Percentiles rank a stretch among this genome's conserved stretches.
Conservation (phyloP, 2,888 invertebrate genomes). For the Rhorus exstirpatorius region DNA sequence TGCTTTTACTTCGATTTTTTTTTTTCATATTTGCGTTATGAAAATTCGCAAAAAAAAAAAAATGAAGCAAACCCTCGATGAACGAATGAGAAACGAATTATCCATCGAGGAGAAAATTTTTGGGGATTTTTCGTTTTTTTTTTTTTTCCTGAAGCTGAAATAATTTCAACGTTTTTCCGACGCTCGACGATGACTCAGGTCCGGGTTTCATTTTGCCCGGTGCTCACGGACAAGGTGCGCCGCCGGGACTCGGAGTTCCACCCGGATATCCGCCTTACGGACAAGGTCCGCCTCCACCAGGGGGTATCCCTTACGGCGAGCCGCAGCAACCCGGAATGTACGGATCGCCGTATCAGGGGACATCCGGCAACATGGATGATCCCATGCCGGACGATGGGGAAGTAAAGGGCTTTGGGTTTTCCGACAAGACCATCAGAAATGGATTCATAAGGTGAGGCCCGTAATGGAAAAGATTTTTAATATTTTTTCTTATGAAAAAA, state of each 20-base stretch:
- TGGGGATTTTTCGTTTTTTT: no score
- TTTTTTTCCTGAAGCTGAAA: no score
- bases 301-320: slow-evolving; percentile 77
- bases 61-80: no score
- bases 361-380: slow-evolving; percentile 80
- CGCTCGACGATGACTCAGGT: no score
- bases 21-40: no score
- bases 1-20: no score
- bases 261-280: slow-evolving; percentile 72
- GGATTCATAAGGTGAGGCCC: slow-evolving; percentile 90
- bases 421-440: slow-evolving; percentile 90
- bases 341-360: slow-evolving; percentile 77
- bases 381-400: slow-evolving; percentile 87
- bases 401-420: slow-evolving; percentile 91
- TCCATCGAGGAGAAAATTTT: no score
- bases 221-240: slow-evolving; percentile 49
- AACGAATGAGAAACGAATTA: no score
- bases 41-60: no score
- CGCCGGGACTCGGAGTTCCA: slow-evolving; percentile 19
- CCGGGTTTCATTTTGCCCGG: slow-evolving; percentile 23
- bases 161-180: no score
- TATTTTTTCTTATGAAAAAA: no score
- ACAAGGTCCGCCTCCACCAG: slow-evolving; percentile 76
- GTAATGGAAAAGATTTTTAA: not conserved
- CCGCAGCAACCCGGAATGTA: slow-evolving; percentile 80